phyloP scores from a whole-genome alignment of 2,113 vertebrate species.

The Pipa parva region DNA sequence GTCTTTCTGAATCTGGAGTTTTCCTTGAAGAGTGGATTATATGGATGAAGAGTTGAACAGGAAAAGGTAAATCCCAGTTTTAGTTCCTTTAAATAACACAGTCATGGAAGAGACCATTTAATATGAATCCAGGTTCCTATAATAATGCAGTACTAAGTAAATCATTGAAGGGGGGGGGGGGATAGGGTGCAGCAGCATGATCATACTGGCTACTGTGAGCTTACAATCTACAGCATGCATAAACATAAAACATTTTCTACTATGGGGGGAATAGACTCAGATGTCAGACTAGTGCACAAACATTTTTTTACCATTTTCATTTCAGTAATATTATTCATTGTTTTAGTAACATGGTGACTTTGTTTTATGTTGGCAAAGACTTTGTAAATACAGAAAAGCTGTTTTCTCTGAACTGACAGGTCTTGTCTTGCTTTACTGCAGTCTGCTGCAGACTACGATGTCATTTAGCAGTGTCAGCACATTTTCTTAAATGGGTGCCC shows the following conservation, averaged over 20 bases:
- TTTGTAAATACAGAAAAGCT: not conserved
- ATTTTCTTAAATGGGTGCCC: not conserved
- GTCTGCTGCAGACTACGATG: slow-evolving; percentile 14
- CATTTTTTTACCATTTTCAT: too few relatives aligned
- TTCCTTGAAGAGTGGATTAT: slow-evolving; percentile 26
- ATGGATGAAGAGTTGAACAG: slow-evolving; percentile 27
- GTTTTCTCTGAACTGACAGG: slow-evolving; percentile 14
- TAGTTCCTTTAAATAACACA: not conserved
- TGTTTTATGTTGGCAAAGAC: too few relatives aligned
- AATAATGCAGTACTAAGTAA: not conserved
- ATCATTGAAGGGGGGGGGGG: too few relatives aligned
- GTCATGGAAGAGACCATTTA: not conserved
- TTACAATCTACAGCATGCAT: too few relatives aligned
- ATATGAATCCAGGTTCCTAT: not conserved
- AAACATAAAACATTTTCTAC: too few relatives aligned
- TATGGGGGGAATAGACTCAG: too few relatives aligned
- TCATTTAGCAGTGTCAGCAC: not conserved
- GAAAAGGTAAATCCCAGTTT: slow-evolving; percentile 26
- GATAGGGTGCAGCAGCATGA: too few relatives aligned
- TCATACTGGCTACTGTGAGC: too few relatives aligned
- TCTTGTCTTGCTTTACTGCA: slow-evolving; percentile 31
- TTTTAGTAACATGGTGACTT: too few relatives aligned
- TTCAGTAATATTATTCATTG: too few relatives aligned
- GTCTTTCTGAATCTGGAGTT: not conserved
- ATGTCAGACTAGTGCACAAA: too few relatives aligned